These are phyloP conservation scores for Rostratula benghalensis DNA, from an alignment of 2,113 vertebrate genomes.

Conservation along the genomic window DNA sequence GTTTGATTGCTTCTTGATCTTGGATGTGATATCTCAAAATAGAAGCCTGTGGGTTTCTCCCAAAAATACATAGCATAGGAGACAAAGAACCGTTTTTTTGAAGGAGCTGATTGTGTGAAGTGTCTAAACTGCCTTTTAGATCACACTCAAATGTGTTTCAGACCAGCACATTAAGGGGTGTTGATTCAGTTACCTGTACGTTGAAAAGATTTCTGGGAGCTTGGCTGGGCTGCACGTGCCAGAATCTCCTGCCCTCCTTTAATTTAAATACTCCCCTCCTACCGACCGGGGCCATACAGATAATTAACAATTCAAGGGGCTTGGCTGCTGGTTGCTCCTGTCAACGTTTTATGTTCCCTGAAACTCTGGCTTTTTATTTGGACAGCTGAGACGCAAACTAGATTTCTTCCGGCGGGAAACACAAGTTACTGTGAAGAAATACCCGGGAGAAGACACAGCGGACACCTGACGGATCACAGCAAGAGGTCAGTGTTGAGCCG, in stretches of 20 bases:
- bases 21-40: neutral
- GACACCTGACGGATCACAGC: accelerated
- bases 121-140: neutral
- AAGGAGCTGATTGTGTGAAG: neutral
- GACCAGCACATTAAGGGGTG: neutral
- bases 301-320: neutral
- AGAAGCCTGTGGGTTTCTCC: neutral
- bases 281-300: neutral
- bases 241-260: neutral
- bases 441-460: accelerated
- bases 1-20: accelerated
- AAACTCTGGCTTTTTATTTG: neutral
- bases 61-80: neutral
- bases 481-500: neutral
- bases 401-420: neutral
- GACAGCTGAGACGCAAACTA: neutral
- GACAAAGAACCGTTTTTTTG: neutral
- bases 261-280: neutral
- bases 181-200: neutral
- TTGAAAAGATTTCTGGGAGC: neutral
- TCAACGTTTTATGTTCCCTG: neutral
- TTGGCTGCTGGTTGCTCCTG: neutral
- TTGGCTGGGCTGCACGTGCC: neutral
- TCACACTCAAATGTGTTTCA: neutral
- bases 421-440: neutral